These are phyloP conservation scores for Aphaenogaster ashmeadi DNA, from an alignment of 1,140 invertebrate genomes.

Conservation along the genomic window DNA sequence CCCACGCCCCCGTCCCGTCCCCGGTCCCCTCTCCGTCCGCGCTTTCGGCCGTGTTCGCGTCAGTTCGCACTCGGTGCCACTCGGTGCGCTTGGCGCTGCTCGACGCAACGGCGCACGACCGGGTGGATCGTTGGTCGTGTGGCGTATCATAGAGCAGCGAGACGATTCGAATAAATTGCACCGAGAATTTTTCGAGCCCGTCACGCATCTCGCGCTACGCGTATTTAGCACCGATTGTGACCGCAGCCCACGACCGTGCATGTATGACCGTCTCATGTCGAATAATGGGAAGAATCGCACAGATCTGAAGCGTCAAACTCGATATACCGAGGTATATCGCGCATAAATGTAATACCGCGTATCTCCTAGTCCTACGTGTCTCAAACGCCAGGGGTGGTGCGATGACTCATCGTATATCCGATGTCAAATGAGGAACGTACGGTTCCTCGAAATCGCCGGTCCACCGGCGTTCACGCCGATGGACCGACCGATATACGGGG, in stretches of 20 bases:
- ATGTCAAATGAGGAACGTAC: neutral
- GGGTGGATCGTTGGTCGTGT: neutral
- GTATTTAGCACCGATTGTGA: neutral
- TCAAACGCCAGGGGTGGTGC: neutral
- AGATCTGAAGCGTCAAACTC: neutral
- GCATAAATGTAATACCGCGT: neutral
- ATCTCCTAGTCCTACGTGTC: neutral
- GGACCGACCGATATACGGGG: neutral
- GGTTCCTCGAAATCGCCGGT: neutral
- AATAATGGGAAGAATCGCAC: neutral
- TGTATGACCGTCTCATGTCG: neutral
- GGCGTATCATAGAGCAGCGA: neutral
- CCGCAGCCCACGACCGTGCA: neutral
- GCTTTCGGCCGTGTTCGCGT: conserved; percentile 41
- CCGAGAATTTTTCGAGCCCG: neutral
- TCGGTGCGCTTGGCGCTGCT: conserved; percentile 32
- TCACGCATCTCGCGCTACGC: neutral
- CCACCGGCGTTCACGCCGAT: conserved; percentile 13
- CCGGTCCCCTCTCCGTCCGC: neutral
- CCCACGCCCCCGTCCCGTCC: neutral
- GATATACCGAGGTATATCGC: neutral
- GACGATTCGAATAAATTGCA: neutral
- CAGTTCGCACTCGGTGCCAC: conserved; percentile 46
- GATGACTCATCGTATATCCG: conserved; percentile 43
- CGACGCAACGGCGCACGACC: conserved; percentile 8